These are phyloP conservation scores for Fragum whitleyi DNA, from an alignment of 2,888 invertebrate genomes.

Conservation along the genomic window DNA sequence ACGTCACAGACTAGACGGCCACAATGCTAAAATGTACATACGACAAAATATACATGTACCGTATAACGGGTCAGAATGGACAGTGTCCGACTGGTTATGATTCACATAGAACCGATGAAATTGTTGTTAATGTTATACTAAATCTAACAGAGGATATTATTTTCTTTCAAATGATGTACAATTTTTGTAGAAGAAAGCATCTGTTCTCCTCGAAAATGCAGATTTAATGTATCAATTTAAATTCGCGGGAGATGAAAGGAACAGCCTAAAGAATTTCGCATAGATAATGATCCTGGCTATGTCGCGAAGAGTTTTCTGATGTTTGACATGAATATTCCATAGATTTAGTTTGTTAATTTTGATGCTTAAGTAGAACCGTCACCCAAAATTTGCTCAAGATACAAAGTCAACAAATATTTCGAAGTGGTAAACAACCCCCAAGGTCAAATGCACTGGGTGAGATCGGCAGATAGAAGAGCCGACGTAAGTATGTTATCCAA, in stretches of 20 bases:
- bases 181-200: background rate
- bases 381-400: background rate
- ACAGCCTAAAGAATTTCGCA: constrained; percentile 58
- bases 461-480: constrained; percentile 53
- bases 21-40: constrained; percentile 61
- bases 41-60: constrained; percentile 22
- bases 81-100: background rate
- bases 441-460: constrained; percentile 41
- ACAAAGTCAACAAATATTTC: background rate
- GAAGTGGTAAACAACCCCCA: constrained; percentile 48
- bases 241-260: constrained; percentile 56
- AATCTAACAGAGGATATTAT: no score
- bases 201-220: constrained; percentile 19
- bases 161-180: no score
- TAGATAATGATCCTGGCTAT: constrained; percentile 34
- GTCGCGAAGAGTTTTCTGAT: background rate
- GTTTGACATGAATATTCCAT: no score
- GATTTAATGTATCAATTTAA: constrained; percentile 23
- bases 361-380: background rate
- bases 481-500: constrained; percentile 64
- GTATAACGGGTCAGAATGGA: constrained; percentile 19
- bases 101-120: background rate
- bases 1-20: constrained; percentile 76
- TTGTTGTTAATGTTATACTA: no score
- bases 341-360: no score